Base-by-base conservation (phyloP, 2,888 invertebrate genomes). In the Nymphalis c-album region DNA sequence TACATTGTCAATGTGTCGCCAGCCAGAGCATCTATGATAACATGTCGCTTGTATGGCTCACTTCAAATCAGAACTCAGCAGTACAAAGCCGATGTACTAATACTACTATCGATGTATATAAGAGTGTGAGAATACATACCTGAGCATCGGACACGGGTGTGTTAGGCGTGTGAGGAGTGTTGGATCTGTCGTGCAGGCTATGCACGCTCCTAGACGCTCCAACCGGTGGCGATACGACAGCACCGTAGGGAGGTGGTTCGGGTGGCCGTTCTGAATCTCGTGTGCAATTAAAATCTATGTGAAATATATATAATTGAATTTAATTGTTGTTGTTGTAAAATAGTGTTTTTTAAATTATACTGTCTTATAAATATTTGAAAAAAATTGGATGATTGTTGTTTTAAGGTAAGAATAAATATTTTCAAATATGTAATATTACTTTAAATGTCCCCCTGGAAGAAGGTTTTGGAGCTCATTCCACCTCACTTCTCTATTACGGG, bases 111-210 rank as follows among this genome's bases (percentile, higher is more conserved):
- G 10, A 10, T 8, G 8, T 40, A 40, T 48, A 7, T 50, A 18
- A 22, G 51, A 4, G 13, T 22, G 22, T 22, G 1, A 8, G 13
- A 13, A 3, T 22, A 68, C 59, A 76, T 79, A 91, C 91, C 84
- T 91, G 90, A 70, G 82, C 86, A 82, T 92, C 91, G 63, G 88
- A 90, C 45, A 86, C 85, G 13, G 90, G 90, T 6, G 91, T 90
- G 71, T 84, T 86, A 0, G 91, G 88, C 92, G 60, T 87, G 85
- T 47, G 90, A 73, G 68, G 90, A 6, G 91, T 90, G 71, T 83
- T 85, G 0, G 91, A 87, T 48, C 90, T 90, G 63, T 88, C 93
- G 53, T 88, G 87, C 40, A 91, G 76, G 64, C 90, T 91, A 71
- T 88, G 87, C 1, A 80, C 80, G 71, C 91, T 91, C 66, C 85